Evolutionary conservation across 2,888 invertebrate genomes (phyloP), one percentile per base, ranked within the genome.

Genomic region (Nesidiocoris tenuis): DNA sequence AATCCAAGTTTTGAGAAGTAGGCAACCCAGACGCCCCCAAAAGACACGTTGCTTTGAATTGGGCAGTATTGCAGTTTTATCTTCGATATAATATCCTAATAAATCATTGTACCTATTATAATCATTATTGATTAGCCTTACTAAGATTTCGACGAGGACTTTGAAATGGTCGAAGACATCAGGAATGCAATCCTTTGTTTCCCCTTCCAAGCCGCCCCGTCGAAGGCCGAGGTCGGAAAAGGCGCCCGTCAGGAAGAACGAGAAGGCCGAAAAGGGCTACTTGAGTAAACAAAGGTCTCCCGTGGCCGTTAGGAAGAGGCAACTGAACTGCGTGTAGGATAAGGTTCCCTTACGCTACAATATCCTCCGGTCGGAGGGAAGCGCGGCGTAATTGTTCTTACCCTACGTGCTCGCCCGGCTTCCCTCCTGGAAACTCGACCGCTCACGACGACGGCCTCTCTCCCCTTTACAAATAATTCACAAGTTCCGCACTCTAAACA

Each of bases 201-300:
- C n/a, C n/a, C n/a, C n/a, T n/a, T n/a, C n/a, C n/a, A n/a, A n/a
- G n/a, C n/a, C n/a, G n/a, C n/a, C n/a, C n/a, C n/a, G n/a, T n/a
- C 25, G 39, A 19, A 12, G 65, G 54, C 65, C 25, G 39, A 65
- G 39, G 25, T 39, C 54, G 39, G 39, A 65, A 24, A 65, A 65
- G 19, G 19, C 19, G 39, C 7, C 39, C 39, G 25, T 19, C 54
- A 65, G 54, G 54, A 39, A 25, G 25, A 39, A 54, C 17, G 56
- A 59, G 57, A 12, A 54, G 25, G 57, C 17, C 17, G 39, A 19
- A 23, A 56, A 24, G 57, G 70, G 70, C 70, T 70, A 70, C 70
- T 70, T 59, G 70, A 70, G 70, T 70, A 70, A 70, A 70, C 70
- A 70, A 70, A 70, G 70, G 70, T 59, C 70, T 54, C 70, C n/a